Evolutionary conservation across 2,113 vertebrate species (phyloP).

Genomic region (Cranoglanis bouderius): DNA sequence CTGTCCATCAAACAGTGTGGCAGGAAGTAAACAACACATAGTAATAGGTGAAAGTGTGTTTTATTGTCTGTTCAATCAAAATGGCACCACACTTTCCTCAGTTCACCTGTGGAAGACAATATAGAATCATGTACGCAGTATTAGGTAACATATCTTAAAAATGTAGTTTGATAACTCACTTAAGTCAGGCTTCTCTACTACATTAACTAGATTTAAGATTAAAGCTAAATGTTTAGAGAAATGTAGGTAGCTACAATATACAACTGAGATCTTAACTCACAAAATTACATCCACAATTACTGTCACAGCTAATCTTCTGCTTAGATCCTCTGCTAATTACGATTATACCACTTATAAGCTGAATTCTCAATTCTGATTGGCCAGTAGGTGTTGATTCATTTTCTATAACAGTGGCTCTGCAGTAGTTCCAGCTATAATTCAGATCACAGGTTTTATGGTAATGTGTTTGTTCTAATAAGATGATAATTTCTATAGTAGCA

Average conservation of each 20-base stretch:
- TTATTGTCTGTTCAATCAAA: neutral
- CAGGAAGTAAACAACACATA: neutral
- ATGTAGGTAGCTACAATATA: neutral
- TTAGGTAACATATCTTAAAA: neutral
- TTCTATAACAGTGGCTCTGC: neutral
- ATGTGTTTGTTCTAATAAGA: too few species aligned
- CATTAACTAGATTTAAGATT: neutral
- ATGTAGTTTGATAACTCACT: neutral
- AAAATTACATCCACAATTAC: neutral
- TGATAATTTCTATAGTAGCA: too few species aligned
- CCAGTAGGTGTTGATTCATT: neutral
- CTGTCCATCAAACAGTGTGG: neutral
- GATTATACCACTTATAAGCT: neutral
- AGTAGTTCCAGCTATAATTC: too few species aligned
- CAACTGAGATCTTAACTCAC: neutral
- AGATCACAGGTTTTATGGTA: too few species aligned
- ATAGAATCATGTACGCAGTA: neutral
- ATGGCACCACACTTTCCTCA: neutral
- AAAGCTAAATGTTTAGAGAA: neutral
- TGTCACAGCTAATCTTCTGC: neutral
- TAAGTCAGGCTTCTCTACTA: neutral
- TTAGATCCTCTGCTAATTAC: neutral
- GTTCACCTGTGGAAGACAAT: neutral
- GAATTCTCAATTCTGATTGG: neutral
- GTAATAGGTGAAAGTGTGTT: neutral